Percentiles rank a stretch among this genome's conserved stretches.
Evolutionary conservation across 1,140 invertebrate species (phyloP).

Genomic region (Dendrolimus punctatus): DNA sequence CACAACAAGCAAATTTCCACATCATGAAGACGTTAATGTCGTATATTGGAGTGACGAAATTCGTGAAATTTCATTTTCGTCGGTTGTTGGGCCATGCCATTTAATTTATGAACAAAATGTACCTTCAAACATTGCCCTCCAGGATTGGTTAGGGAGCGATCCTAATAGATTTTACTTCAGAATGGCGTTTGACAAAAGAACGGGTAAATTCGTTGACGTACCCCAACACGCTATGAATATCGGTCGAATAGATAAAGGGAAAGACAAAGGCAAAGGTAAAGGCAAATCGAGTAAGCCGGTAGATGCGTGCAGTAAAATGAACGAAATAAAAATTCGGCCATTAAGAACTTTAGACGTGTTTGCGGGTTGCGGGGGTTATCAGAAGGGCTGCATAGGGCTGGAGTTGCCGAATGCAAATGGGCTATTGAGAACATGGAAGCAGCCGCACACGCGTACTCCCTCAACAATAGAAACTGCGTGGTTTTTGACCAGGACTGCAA

Average conservation of each 20-base stretch:
- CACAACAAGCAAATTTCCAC: constrained; percentile 75
- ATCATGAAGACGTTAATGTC: constrained; percentile 81
- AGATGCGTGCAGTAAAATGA: constrained; percentile 33
- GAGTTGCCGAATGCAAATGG: constrained; percentile 81
- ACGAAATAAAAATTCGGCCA: constrained; percentile 56
- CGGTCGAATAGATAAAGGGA: constrained; percentile 75
- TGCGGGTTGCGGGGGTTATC: constrained; percentile 90
- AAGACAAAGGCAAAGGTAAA: constrained; percentile 81
- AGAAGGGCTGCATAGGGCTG: constrained; percentile 81
- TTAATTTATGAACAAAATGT: constrained; percentile 57
- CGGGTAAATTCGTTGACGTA: constrained; percentile 76
- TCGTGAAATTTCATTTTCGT: constrained; percentile 63
- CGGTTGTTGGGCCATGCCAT: constrained; percentile 51
- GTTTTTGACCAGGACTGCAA: constrained; percentile 92
- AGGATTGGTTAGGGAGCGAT: constrained; percentile 78
- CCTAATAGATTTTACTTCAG: constrained; percentile 85
- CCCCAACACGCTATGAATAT: constrained; percentile 74
- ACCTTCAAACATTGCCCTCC: constrained; percentile 51
- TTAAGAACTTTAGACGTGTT: constrained; percentile 88
- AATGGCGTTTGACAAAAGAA: constrained; percentile 77
- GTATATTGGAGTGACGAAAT: constrained; percentile 86
- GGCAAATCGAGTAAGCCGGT: constrained; percentile 74
- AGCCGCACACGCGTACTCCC: constrained; percentile 84
- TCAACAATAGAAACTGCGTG: constrained; percentile 82
- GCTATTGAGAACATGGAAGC: constrained; percentile 87